A percentile compares a stretch with the other conserved stretches of the same genome.
Evolutionary conservation across 2,113 vertebrate genomes (phyloP).

Genomic region (Tenrec ecaudatus): DNA sequence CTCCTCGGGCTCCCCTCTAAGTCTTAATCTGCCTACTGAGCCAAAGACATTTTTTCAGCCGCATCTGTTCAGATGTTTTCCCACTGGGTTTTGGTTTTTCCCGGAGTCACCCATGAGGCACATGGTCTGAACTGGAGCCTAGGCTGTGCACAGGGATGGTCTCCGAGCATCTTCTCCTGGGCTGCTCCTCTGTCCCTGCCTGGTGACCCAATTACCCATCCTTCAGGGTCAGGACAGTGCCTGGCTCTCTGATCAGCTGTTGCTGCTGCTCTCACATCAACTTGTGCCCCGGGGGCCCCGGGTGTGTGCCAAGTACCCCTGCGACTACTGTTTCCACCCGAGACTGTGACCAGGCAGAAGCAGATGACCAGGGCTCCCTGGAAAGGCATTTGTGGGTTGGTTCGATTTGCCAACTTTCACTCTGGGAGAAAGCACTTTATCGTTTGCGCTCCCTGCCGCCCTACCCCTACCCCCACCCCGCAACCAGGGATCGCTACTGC

Average conservation of each 20-base stretch:
- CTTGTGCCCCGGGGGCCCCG: no score
- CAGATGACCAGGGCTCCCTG: no score
- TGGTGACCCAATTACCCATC: neutral
- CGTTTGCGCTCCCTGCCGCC: no score
- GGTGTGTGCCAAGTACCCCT: no score
- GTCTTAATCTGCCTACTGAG: neutral
- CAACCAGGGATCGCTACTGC: neutral
- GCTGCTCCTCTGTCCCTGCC: neutral
- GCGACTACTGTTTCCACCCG: no score
- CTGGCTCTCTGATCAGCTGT: neutral
- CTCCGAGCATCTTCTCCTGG: neutral
- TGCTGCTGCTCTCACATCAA: no score
- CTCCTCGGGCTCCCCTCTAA: neutral
- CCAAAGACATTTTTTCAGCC: conserved; percentile 45
- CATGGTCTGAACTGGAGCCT: neutral
- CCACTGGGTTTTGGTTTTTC: conserved; percentile 37
- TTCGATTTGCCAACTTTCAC: no score
- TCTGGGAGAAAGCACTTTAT: no score
- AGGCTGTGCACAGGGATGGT: neutral
- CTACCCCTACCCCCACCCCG: no score
- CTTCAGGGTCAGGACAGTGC: neutral
- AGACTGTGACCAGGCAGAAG: no score
- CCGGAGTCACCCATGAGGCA: neutral
- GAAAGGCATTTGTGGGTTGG: no score
- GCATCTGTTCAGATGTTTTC: conserved; percentile 37